Evolutionary conservation across 2,797 vertebrate species (phyloP).

Genomic region (Hyperoplus lanceolatus): DNA sequence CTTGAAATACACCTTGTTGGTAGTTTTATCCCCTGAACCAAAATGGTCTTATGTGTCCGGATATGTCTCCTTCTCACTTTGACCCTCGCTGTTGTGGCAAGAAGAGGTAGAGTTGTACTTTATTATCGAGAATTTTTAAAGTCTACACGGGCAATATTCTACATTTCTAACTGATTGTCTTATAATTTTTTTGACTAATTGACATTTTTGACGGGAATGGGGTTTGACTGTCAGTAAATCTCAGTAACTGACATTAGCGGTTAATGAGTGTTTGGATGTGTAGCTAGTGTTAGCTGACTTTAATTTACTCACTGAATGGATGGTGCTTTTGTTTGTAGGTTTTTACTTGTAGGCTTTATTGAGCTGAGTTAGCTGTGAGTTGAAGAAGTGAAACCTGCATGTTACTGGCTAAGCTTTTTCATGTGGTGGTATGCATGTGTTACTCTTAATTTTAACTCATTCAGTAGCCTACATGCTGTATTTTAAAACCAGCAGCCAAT

Average conservation of each 20-base stretch:
- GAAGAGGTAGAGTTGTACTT: conserved; percentile 50
- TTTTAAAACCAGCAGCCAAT: too few species aligned
- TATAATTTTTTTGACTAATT: too few species aligned
- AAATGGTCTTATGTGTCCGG: conserved; percentile 51
- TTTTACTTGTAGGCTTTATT: background rate
- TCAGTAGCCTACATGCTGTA: too few species aligned
- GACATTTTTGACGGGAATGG: background rate
- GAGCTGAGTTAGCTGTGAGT: background rate
- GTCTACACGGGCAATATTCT: background rate
- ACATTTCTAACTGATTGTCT: too few species aligned
- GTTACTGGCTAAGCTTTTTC: too few species aligned
- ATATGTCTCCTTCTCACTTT: conserved; percentile 39
- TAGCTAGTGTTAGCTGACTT: background rate
- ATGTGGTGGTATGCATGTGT: too few species aligned
- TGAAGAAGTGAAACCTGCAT: conserved; percentile 1
- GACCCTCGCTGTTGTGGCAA: background rate
- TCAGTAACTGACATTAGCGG: conserved; percentile 4
- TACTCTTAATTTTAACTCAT: too few species aligned
- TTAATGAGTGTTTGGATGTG: background rate
- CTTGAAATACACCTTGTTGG: fast-evolving
- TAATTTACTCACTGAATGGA: background rate
- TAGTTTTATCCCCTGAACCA: background rate
- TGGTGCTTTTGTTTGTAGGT: background rate
- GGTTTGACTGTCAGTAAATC: background rate
- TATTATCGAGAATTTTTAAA: background rate